Base-by-base conservation (phyloP, 2,888 invertebrate species). In the Plagiodera versicolora region DNA sequence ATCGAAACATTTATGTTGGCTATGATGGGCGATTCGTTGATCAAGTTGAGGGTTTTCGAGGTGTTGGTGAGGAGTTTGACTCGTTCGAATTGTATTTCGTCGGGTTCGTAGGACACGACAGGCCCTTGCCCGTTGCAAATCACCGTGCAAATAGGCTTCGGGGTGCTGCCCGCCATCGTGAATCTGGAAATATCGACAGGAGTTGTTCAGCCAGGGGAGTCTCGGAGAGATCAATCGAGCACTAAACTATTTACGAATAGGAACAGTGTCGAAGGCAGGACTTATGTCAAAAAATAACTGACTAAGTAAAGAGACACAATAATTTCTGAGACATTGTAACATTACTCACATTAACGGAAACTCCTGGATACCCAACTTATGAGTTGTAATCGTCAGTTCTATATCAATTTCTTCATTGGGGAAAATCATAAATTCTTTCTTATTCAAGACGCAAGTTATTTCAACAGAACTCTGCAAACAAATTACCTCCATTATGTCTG, bases 21-120 rank as follows among this genome's bases (percentile, higher is more conserved):
- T 49, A 81, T 75, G 44, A 91, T 87, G 0, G 90, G 89, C 0
- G 90, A 89, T 73, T 90, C 88, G 71, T 89, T 91, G 58, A 83
- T 83, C 0, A 91, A 74, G 0, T 80, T 81, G 0, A 91, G 74
- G 0, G 71, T 72, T 78, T 84, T 83, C 1, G 81, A 79, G 30
- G 79, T 79, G 60, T 78, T 81, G 11, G 79, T 79, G 18, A 91
- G 78, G 20, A 90, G 80, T 51, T 83, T 82, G 0, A 87, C 82
- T 65, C 85, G 82, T 0, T 86, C 88, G 83, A 88, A 90, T 75
- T 87, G 83, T 11, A 90, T 71, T n/a, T 81, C 78, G 51, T 81
- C 79, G 0, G 89, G 88, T 17, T 80, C 76, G 35, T 85, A 82
- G 5, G 87, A 86, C 2, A 90, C 83, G 10, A 89, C 87, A 0